These are phyloP conservation scores for Druon quercuslanigerum DNA, from an alignment of 1,140 invertebrate species.

Conservation along the genomic window DNA sequence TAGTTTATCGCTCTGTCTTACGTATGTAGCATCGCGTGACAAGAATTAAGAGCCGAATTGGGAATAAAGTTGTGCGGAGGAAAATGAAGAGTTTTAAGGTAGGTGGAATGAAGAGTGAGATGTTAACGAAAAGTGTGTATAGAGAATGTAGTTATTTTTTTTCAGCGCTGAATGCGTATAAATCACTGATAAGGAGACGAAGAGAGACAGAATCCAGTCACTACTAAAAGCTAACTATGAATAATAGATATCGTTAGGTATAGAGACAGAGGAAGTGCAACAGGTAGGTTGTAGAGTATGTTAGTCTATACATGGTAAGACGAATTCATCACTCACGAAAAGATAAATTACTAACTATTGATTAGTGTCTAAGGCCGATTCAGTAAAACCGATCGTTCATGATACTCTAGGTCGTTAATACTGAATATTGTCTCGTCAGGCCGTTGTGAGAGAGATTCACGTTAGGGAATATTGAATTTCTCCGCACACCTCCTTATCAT, in stretches of 20 bases:
- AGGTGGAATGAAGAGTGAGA: not conserved
- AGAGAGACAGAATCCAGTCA: constrained; percentile 25
- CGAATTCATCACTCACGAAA: constrained; percentile 42
- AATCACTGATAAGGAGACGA: constrained; percentile 20
- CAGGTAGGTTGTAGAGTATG: constrained; percentile 44
- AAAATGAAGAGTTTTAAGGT: not conserved
- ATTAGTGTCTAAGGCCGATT: constrained; percentile 66
- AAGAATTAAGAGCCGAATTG: constrained; percentile 17
- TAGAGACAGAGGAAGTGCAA: constrained; percentile 50
- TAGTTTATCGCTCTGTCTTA: constrained; percentile 32
- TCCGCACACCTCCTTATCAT: constrained; percentile 51
- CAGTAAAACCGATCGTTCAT: constrained; percentile 33
- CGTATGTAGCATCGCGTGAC: constrained; percentile 13
- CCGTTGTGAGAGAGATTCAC: constrained; percentile 50
- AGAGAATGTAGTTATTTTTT: constrained; percentile 21
- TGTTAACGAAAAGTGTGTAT: constrained; percentile 26
- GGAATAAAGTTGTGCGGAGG: not conserved
- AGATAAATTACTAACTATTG: constrained; percentile 63
- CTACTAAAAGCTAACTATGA: constrained; percentile 44
- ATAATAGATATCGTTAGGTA: constrained; percentile 52
- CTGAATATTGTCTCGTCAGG: constrained; percentile 51
- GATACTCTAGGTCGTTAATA: not conserved
- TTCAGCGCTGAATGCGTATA: constrained; percentile 8
- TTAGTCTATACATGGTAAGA: constrained; percentile 45
- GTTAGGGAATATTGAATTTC: constrained; percentile 49